phyloP scores from a whole-genome alignment of 2,797 vertebrate genomes.

The Pipistrellus nathusii region DNA sequence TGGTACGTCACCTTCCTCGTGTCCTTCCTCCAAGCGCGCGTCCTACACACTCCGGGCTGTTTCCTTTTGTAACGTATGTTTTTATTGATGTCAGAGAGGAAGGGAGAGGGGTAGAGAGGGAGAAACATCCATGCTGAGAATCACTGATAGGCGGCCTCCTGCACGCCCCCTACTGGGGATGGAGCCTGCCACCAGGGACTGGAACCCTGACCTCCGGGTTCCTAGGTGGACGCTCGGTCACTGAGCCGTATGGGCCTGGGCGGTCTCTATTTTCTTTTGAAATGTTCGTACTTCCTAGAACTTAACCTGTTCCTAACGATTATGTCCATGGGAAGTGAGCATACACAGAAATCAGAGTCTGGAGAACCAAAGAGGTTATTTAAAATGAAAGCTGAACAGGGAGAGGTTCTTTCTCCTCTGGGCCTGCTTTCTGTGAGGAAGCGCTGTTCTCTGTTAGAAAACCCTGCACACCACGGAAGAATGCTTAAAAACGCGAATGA shows the following conservation, averaged over 20 bases:
- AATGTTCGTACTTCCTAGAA: not conserved
- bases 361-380: not conserved
- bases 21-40: not conserved
- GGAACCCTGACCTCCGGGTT: no score
- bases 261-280: not conserved
- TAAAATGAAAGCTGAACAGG: slow-evolving; percentile 49
- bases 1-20: slow-evolving; percentile 88
- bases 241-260: no score
- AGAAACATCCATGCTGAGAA: no score
- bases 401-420: not conserved
- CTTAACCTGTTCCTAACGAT: not conserved
- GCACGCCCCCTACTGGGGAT: no score
- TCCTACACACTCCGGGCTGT: not conserved
- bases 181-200: no score
- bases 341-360: slow-evolving; percentile 33
- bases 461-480: not conserved
- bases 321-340: slow-evolving; percentile 35
- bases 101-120: no score
- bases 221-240: no score
- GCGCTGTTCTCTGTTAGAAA: not conserved
- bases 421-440: not conserved
- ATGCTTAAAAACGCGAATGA: not conserved
- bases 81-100: no score
- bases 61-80: no score
- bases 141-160: no score